Evolutionary conservation across 2,797 vertebrate genomes (phyloP).

Genomic region (Choloepus didactylus): DNA sequence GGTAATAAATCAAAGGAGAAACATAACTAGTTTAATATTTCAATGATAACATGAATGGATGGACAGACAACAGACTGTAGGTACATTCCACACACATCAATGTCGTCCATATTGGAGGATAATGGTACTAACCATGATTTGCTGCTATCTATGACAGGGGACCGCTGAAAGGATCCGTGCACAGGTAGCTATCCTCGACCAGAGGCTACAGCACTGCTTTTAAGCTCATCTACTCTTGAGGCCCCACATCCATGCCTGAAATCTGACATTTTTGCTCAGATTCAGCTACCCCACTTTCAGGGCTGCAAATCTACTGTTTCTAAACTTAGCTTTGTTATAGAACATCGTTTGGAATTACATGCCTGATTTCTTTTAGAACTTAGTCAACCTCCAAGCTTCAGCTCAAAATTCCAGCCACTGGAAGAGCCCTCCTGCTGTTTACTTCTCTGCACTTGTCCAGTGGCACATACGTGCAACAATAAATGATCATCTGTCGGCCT

Average conservation of each 20-base stretch:
- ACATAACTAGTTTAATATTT: neutral
- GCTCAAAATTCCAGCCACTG: neutral
- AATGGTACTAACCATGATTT: neutral
- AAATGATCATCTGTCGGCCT: neutral
- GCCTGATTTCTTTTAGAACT: constrained; percentile 22
- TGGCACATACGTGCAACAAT: constrained; percentile 43
- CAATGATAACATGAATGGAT: neutral
- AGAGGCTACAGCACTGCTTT: neutral
- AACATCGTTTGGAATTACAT: neutral
- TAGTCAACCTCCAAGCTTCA: constrained; percentile 3
- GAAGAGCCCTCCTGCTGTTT: neutral
- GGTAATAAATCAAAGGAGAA: constrained; percentile 24
- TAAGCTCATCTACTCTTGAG: neutral
- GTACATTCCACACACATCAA: neutral
- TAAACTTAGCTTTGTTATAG: neutral
- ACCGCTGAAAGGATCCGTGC: neutral
- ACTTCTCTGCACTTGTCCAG: constrained; percentile 12
- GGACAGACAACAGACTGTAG: neutral
- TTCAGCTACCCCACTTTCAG: neutral
- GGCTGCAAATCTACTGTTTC: neutral
- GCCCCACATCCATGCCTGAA: neutral
- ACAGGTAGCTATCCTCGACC: neutral
- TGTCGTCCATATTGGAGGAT: neutral
- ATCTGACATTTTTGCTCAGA: neutral
- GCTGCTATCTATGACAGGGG: neutral